These are phyloP conservation scores for Saguinus midas DNA, from an alignment of 2,113 vertebrate genomes.

Conservation along the genomic window DNA sequence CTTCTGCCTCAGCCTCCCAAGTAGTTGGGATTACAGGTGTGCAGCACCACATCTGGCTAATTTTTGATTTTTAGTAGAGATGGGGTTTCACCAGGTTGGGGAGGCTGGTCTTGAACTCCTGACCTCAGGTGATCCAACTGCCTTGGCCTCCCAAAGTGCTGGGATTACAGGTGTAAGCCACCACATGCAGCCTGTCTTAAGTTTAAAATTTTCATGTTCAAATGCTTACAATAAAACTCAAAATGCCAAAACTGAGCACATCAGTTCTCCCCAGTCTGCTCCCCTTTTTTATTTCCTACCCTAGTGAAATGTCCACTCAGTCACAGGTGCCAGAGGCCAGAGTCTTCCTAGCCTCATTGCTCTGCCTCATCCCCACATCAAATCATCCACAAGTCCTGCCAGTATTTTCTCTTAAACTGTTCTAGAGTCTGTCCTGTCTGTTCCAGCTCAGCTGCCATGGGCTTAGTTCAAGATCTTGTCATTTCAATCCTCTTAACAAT, in stretches of 20 bases:
- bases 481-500: background rate
- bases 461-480: background rate
- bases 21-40: too few relatives aligned
- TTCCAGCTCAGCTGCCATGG: background rate
- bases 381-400: background rate
- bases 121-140: too few relatives aligned
- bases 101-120: too few relatives aligned
- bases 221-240: background rate
- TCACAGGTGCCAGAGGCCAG: background rate
- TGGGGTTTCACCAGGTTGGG: too few relatives aligned
- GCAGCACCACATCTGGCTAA: too few relatives aligned
- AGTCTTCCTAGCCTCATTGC: background rate
- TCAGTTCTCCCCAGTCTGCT: background rate
- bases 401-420: background rate
- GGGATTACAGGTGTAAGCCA: too few relatives aligned
- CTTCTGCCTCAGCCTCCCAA: too few relatives aligned
- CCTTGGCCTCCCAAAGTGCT: too few relatives aligned
- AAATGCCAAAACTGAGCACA: background rate
- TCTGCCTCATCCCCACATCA: background rate
- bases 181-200: background rate
- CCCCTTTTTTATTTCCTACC: background rate
- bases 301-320: background rate
- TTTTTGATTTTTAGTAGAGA: too few relatives aligned
- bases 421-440: background rate
- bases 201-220: background rate